Conservation (phyloP, 2,888 invertebrate species). For the Cristatella mucedo region DNA sequence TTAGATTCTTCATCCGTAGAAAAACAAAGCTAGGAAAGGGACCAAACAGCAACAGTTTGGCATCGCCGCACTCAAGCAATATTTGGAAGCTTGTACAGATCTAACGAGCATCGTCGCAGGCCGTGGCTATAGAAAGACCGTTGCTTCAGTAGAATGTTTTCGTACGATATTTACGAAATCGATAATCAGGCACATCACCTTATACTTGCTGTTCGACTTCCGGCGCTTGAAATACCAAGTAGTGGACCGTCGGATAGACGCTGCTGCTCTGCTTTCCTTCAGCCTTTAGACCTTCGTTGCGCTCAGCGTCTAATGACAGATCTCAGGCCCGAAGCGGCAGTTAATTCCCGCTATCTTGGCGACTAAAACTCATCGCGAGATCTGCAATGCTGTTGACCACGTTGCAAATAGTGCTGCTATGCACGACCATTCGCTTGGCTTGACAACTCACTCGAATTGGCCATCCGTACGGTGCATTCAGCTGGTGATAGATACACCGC, state of each 20-base stretch:
- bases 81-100: too few relatives aligned
- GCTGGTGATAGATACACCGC: constrained; percentile 26
- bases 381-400: too few relatives aligned
- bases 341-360: constrained; percentile 35
- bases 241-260: constrained; percentile 32
- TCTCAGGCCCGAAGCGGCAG: constrained; percentile 37
- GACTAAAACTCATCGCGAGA: constrained; percentile 18
- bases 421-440: too few relatives aligned
- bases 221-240: constrained; percentile 23
- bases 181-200: constrained; percentile 39
- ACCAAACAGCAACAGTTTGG: too few relatives aligned
- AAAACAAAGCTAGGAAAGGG: too few relatives aligned
- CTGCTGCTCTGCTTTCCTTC: constrained; percentile 24
- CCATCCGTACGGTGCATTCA: constrained; percentile 37
- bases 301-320: constrained; percentile 23
- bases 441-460: constrained; percentile 34
- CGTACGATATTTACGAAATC: constrained; percentile 27
- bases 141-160: too few relatives aligned
- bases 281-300: constrained; percentile 33
- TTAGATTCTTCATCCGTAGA: too few relatives aligned
- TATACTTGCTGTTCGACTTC: constrained; percentile 38
- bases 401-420: too few relatives aligned
- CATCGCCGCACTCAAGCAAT: too few relatives aligned
- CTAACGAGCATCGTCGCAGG: too few relatives aligned
- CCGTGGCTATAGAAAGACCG: too few relatives aligned